Conservation (phyloP, 2,797 vertebrate species). For the Merluccius polli region DNA sequence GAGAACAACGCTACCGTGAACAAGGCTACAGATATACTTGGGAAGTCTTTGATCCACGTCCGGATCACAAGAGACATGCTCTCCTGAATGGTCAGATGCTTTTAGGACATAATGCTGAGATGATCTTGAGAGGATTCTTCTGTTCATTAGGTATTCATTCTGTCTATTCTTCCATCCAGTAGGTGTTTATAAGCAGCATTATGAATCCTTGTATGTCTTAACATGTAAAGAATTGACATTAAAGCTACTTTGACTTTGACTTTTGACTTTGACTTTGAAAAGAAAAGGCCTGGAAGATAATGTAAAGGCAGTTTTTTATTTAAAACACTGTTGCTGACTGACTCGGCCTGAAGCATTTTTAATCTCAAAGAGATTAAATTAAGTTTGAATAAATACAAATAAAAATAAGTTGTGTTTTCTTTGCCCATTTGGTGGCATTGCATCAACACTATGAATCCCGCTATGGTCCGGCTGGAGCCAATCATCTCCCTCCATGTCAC, state of each 20-base stretch:
- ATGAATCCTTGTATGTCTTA: too few species aligned
- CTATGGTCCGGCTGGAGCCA: background rate
- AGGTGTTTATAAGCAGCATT: background rate
- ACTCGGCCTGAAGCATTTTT: background rate
- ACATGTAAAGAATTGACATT: too few species aligned
- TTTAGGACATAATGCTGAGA: background rate
- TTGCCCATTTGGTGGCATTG: background rate
- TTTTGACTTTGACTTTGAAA: too few species aligned
- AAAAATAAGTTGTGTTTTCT: too few species aligned
- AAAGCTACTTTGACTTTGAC: too few species aligned
- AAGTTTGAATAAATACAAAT: background rate
- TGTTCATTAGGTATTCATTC: background rate
- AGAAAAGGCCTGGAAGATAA: too few species aligned
- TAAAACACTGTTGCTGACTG: background rate
- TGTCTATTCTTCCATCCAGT: too few species aligned
- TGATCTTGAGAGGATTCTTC: background rate
- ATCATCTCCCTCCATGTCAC: background rate
- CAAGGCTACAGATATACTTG: conserved; percentile 19
- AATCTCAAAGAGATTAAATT: background rate
- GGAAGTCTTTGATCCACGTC: conserved; percentile 8
- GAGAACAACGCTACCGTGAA: background rate
- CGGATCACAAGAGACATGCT: background rate
- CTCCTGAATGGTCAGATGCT: background rate
- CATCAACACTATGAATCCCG: background rate
- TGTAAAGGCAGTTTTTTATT: too few species aligned